Evolutionary conservation across 2,888 invertebrate genomes (phyloP), one percentile per base, ranked within the genome.

Genomic region (Drosophila dives): DNA sequence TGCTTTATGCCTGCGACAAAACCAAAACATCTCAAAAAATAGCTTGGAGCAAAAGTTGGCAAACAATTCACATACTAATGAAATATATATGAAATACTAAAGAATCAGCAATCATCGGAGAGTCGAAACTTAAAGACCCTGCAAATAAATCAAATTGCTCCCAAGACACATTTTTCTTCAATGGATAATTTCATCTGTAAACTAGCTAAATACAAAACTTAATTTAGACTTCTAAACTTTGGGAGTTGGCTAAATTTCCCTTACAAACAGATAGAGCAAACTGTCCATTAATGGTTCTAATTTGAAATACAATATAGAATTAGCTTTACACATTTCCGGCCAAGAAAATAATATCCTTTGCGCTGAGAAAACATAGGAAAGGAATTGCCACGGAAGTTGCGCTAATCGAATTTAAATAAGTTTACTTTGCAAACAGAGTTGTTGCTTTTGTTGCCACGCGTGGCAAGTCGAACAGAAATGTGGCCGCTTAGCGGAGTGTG

Each of bases 401-500:
- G 82, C 88, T 87, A 88, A 88, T 89, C 87, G 87, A 88, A 86
- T 88, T 88, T 88, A 83, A 86, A 88, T 88, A 89, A 84, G 88
- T 89, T 87, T 86, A 79, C 90, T 86, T 81, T 81, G 81, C 77
- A 79, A 81, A 85, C 83, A 83, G 68, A 83, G 68, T 86, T 87
- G 76, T 75, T 72, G 75, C 56, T 79, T 77, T 73, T 70, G 63
- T 68, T 67, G 53, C 42, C 56, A 8, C 17, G 17, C n/a, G n/a
- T 55, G 36, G 53, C 64, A 86, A 80, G 62, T 74, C 75, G 78
- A 86, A 86, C 80, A 81, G 61, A 71, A 77, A 70, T 62, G 63
- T 51, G 48, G 77, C 61, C 54, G 45, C 56, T 42, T 58, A 64
- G 56, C 34, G 55, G 72, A 81, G 56, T 75, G 53, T 58, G 59